A percentile compares a stretch with the other conserved stretches of the same genome.
These are phyloP conservation scores for Temnothorax curvispinosus DNA, from an alignment of 1,140 invertebrate species.

Conservation along the genomic window DNA sequence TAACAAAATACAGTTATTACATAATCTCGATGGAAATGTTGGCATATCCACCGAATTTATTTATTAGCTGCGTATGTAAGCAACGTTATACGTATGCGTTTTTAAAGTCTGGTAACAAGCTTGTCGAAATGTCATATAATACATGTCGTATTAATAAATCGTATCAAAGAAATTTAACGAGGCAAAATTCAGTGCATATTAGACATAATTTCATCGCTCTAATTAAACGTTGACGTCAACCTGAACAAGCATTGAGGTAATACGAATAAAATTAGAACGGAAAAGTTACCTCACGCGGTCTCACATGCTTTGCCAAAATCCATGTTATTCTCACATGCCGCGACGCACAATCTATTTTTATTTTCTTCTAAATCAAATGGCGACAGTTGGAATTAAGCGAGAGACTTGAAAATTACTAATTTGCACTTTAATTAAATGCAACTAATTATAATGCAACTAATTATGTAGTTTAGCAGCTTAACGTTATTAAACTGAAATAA, in stretches of 20 bases:
- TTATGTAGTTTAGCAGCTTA: background rate
- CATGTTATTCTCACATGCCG: background rate
- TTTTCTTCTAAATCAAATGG: background rate
- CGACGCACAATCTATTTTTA: background rate
- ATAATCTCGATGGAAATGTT: too few relatives aligned
- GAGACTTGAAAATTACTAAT: background rate
- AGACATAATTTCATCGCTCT: conserved; percentile 40
- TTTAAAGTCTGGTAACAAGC: background rate
- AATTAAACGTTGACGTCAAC: conserved; percentile 48
- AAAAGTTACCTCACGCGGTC: background rate
- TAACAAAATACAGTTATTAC: background rate
- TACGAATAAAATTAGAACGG: conserved; percentile 41
- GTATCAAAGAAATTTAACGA: conserved; percentile 9
- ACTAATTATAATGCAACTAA: background rate
- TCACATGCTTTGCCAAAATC: conserved; percentile 26
- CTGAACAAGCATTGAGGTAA: conserved; percentile 26
- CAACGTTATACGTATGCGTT: background rate
- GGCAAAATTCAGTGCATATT: background rate
- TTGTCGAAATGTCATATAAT: background rate
- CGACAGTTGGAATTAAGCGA: background rate
- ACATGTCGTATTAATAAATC: background rate
- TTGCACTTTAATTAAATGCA: background rate
- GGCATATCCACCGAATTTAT: background rate
- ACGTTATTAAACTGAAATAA: background rate
- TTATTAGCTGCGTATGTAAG: too few relatives aligned